phyloP scores from a whole-genome alignment of 2,113 vertebrate species.

The Nicator chloris region DNA sequence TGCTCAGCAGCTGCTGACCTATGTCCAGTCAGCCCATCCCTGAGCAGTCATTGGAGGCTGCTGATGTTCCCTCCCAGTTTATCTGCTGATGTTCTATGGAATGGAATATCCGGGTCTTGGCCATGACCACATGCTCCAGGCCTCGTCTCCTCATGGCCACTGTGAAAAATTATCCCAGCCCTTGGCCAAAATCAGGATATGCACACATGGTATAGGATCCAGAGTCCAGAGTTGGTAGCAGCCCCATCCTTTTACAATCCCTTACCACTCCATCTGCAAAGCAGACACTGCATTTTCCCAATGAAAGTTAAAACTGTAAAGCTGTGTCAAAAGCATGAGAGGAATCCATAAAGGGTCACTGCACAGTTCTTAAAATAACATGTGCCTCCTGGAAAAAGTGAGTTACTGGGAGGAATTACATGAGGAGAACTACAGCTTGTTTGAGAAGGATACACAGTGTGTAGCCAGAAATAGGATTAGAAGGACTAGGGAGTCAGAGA shows the following conservation, averaged over 20 bases:
- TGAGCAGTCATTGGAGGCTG: neutral
- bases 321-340: neutral
- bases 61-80: neutral
- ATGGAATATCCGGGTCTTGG: neutral
- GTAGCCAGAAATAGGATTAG: neutral
- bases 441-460: neutral
- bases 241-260: neutral
- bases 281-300: neutral
- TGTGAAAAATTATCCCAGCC: neutral
- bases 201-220: neutral
- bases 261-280: neutral
- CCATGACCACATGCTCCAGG: neutral
- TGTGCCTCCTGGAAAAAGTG: neutral
- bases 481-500: neutral
- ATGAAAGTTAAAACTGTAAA: neutral
- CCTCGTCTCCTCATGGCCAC: rapidly evolving
- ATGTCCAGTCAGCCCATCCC: neutral
- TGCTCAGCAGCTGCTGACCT: neutral
- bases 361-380: neutral
- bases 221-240: neutral
- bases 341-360: neutral
- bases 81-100: neutral
- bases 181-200: neutral
- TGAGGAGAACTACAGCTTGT: neutral
- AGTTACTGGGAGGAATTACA: neutral